These are phyloP conservation scores for Bergia sp. DNA, from an alignment of 92 coral and sea anemone genomes.

Conservation along the genomic window DNA sequence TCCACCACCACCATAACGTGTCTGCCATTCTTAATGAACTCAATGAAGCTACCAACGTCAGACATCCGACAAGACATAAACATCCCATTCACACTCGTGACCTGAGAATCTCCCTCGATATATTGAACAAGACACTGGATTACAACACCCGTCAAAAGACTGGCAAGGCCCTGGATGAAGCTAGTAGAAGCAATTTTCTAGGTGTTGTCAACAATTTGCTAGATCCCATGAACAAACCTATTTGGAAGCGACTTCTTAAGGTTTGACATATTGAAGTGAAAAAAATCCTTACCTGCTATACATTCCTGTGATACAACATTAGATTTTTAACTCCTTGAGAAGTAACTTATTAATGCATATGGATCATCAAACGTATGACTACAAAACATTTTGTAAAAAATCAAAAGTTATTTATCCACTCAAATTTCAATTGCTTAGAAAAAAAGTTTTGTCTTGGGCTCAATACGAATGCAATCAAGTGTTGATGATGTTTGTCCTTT, in stretches of 20 bases:
- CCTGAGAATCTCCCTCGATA: neutral
- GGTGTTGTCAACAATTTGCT: neutral
- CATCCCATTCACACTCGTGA: neutral
- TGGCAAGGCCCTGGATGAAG: neutral
- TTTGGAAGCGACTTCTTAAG: neutral
- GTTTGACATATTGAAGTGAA: neutral
- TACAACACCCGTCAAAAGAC: neutral
- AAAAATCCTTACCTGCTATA: neutral
- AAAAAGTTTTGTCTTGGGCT: too few species aligned
- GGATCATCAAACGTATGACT: too few species aligned
- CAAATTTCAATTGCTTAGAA: too few species aligned
- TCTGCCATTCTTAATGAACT: neutral
- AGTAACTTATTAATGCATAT: neutral
- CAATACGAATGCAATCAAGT: too few species aligned
- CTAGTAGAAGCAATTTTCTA: neutral
- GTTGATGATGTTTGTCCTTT: too few species aligned
- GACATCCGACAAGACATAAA: neutral
- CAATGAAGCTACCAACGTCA: slow-evolving; percentile 2
- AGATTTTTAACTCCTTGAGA: neutral
- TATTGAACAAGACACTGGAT: neutral
- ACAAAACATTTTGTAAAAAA: too few species aligned
- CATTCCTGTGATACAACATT: neutral
- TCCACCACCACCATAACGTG: neutral
- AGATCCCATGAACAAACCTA: neutral
- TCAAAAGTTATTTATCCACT: too few species aligned